These are phyloP conservation scores for Lerema accius DNA, from an alignment of 1,140 invertebrate genomes.

Conservation along the genomic window DNA sequence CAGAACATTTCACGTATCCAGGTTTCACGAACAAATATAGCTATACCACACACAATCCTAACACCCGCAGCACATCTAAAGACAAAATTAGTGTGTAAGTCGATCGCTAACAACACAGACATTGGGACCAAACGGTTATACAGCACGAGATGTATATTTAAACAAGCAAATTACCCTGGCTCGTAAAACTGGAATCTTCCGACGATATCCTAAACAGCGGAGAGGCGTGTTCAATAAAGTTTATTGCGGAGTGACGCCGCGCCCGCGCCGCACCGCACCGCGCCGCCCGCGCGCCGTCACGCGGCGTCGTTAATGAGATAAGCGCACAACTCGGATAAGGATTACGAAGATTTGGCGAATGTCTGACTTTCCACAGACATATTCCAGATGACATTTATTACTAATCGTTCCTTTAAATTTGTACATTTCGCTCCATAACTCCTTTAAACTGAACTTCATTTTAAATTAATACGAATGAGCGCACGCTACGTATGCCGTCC, in stretches of 20 bases:
- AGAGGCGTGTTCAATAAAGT: slow-evolving; percentile 32
- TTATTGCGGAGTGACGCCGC: slow-evolving; percentile 17
- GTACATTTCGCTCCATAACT: too few species aligned
- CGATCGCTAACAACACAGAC: not conserved
- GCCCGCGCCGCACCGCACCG: slow-evolving; percentile 9
- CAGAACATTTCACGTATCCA: too few species aligned
- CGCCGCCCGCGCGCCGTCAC: not conserved
- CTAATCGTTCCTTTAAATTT: not conserved
- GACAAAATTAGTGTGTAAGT: not conserved
- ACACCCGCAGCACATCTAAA: too few species aligned
- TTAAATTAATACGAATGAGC: too few species aligned
- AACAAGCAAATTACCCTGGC: slow-evolving; percentile 1
- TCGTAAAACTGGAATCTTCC: slow-evolving; percentile 19
- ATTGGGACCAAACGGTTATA: not conserved
- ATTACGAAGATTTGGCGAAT: slow-evolving; percentile 14
- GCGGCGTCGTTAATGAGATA: slow-evolving; percentile 33
- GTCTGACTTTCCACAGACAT: not conserved
- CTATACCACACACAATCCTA: too few species aligned
- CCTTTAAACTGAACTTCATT: too few species aligned
- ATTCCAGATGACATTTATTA: not conserved
- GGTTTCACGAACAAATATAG: too few species aligned
- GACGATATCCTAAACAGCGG: slow-evolving; percentile 27
- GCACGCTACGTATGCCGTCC: too few species aligned
- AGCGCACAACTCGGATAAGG: slow-evolving; percentile 20
- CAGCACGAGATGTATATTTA: not conserved